Percentiles rank a stretch among this genome's conserved stretches.
Conservation (phyloP, 2,113 vertebrate genomes). For the Mystacornis crossleyi region DNA sequence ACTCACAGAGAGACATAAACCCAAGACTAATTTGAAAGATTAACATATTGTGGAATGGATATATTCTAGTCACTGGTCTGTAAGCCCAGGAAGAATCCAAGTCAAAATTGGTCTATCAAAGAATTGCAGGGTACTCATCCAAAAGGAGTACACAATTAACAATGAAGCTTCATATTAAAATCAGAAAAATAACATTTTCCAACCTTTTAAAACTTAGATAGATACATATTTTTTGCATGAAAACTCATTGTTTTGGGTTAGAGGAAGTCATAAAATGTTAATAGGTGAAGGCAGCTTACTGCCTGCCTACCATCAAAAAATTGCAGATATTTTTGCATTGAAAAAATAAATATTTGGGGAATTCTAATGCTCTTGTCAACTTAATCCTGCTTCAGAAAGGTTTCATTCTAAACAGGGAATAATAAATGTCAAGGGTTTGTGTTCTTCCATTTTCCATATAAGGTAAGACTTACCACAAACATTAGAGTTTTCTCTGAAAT, state of each 20-base stretch:
- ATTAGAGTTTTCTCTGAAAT: not conserved
- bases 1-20: not conserved
- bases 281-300: not conserved
- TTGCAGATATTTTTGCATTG: not conserved
- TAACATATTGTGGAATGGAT: not conserved
- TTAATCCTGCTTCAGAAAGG: not conserved
- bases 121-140: not conserved
- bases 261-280: not conserved
- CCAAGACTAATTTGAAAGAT: not conserved
- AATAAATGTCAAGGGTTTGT: not conserved
- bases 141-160: not conserved
- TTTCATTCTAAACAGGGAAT: not conserved
- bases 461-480: not conserved
- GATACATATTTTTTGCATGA: not conserved
- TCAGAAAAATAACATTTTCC: not conserved
- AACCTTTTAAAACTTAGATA: not conserved
- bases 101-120: not conserved
- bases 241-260: not conserved
- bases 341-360: not conserved
- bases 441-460: not conserved
- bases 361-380: not conserved
- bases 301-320: not conserved
- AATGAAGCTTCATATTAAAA: not conserved
- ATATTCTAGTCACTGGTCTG: not conserved
- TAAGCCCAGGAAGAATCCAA: not conserved